Evolutionary conservation across 2,888 invertebrate genomes (phyloP), one percentile per base, ranked within the genome.

Genomic region (Cosmia trapezina): DNA sequence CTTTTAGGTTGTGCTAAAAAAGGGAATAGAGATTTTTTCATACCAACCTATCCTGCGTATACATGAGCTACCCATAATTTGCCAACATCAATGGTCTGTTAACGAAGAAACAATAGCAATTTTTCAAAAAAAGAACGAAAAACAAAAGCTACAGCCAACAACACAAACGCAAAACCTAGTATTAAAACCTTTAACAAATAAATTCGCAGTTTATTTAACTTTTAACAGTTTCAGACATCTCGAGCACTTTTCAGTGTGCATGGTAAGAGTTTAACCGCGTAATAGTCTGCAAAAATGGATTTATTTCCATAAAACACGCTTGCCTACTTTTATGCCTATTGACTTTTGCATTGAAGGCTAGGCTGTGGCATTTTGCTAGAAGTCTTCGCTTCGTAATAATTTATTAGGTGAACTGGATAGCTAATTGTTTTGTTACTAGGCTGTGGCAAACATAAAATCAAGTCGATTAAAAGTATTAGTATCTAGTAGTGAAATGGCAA

Each of bases 191-290:
- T 81, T 57, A 64, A 69, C 77, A 65, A 80, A 77, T 63, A 49
- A 77, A 69, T 69, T 43, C 45, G 56, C 73, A 66, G 81, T 81
- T 78, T 80, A 81, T 81, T 78, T 73, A 80, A 78, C 74, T 81
- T 78, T 78, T 47, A 81, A 81, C 82, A 68, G 78, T 74, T 80
- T 47, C 78, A 81, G 80, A 78, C 80, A 78, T 80, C 74, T 81
- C 60, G 57, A 81, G 82, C 54, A 81, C 68, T 67, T 49, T 70
- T 57, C 73, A 67, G 37, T 61, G 63, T 73, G 61, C 60, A 41
- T 49, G 53, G 78, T 17, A 73, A 78, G 67, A 81, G 78, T 74
- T 80, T 61, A 70, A 78, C 74, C 51, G 61, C 74, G 54, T 68
- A 78, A 78, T 81, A 67, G 43, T 64, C 66, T 17, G 74, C 53